phyloP scores from a whole-genome alignment of 2,113 vertebrate species.

The Pteruthius melanotis region DNA sequence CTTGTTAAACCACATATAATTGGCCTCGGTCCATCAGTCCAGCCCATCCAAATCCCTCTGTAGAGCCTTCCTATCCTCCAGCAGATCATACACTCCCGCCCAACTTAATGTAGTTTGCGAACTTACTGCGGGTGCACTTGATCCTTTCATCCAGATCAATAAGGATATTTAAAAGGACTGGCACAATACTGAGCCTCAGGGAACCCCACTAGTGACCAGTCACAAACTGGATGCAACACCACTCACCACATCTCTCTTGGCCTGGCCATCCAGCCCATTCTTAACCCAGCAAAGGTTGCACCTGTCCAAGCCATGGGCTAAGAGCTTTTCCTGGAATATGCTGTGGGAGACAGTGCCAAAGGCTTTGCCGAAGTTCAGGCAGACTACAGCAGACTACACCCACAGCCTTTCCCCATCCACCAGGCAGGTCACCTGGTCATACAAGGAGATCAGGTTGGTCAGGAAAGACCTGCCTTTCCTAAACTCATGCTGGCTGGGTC shows the following conservation, averaged over 20 bases:
- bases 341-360: background rate
- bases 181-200: background rate
- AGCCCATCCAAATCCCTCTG: background rate
- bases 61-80: background rate
- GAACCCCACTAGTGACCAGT: background rate
- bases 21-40: background rate
- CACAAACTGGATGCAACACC: background rate
- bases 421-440: fast-evolving
- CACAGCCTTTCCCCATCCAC: background rate
- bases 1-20: background rate
- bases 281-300: background rate
- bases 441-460: background rate
- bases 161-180: background rate
- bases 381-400: background rate
- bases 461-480: background rate
- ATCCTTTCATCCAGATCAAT: background rate
- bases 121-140: background rate
- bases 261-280: background rate
- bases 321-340: background rate
- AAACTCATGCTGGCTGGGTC: background rate
- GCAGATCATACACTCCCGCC: background rate
- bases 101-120: background rate
- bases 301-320: background rate
- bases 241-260: background rate
- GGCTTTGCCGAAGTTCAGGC: background rate